Percentiles rank a stretch among this genome's conserved stretches.
Evolutionary conservation across 2,888 invertebrate species (phyloP).

Genomic region (Anoplius nigerrimus): DNA sequence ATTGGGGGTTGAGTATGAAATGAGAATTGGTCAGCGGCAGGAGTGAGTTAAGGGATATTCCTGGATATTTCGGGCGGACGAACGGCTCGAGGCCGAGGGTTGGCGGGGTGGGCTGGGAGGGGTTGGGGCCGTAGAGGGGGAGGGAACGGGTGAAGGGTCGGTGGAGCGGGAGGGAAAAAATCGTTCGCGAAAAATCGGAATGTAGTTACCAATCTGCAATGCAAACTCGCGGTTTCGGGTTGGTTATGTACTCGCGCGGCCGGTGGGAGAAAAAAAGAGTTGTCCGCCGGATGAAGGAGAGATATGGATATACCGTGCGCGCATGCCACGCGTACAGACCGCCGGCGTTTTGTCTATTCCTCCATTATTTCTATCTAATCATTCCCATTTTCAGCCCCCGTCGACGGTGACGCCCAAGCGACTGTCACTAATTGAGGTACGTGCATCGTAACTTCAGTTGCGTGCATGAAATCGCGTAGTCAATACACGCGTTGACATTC

Average conservation of each 20-base stretch:
- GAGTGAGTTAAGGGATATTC: too few species aligned
- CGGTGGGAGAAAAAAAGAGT: constrained; percentile 24
- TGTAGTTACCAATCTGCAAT: constrained; percentile 67
- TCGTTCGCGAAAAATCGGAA: constrained; percentile 60
- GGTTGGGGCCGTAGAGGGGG: constrained; percentile 18
- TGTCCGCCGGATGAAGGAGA: neutral
- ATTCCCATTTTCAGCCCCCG: neutral
- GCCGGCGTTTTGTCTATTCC: neutral
- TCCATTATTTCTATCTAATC: neutral
- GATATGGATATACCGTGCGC: constrained; percentile 9
- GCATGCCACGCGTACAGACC: neutral
- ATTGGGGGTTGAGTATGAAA: too few species aligned
- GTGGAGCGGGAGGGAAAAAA: constrained; percentile 40
- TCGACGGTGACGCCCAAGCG: neutral
- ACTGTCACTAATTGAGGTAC: too few species aligned
- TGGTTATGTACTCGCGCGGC: constrained; percentile 44
- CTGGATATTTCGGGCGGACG: neutral
- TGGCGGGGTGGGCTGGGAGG: constrained; percentile 5
- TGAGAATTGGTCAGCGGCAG: too few species aligned
- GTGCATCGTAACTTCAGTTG: too few species aligned
- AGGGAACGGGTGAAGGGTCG: neutral
- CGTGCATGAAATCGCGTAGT: too few species aligned
- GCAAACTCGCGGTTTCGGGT: constrained; percentile 61
- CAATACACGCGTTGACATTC: too few species aligned
- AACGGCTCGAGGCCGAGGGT: neutral